Evolutionary conservation across 2,888 invertebrate genomes (phyloP).

Genomic region (Papilio elwesi): DNA sequence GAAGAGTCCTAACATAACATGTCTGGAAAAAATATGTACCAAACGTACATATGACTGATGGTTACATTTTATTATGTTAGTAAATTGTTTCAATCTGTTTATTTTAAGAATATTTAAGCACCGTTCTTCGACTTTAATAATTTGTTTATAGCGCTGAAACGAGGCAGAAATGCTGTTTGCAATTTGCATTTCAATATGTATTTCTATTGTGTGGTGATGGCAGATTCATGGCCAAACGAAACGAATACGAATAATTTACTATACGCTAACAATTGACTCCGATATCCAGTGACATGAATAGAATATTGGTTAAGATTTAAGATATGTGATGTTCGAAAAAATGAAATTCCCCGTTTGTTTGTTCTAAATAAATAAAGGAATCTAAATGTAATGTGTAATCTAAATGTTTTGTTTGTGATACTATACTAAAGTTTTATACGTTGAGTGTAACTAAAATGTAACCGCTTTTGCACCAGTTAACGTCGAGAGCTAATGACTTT

Average conservation of each 20-base stretch:
- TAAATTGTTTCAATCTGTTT: background rate
- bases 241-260: background rate
- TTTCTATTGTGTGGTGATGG: slow-evolving; percentile 1
- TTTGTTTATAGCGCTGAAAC: background rate
- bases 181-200: slow-evolving; percentile 17
- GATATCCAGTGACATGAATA: background rate
- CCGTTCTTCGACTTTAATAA: background rate
- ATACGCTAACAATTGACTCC: background rate
- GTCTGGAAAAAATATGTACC: no score
- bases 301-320: background rate
- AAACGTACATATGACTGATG: no score
- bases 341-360: background rate
- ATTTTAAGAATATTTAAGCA: slow-evolving; percentile 3
- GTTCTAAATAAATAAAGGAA: background rate
- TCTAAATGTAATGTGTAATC: no score
- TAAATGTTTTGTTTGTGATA: no score
- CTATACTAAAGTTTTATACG: background rate
- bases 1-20: no score
- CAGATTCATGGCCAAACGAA: slow-evolving; percentile 24
- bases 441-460: slow-evolving; percentile 29
- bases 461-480: slow-evolving; percentile 45
- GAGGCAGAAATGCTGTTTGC: slow-evolving; percentile 5
- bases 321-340: background rate
- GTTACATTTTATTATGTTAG: no score
- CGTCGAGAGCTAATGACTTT: slow-evolving; percentile 50